phyloP scores from a whole-genome alignment of 2,113 vertebrate genomes.

The Amblyopsis rosae region DNA sequence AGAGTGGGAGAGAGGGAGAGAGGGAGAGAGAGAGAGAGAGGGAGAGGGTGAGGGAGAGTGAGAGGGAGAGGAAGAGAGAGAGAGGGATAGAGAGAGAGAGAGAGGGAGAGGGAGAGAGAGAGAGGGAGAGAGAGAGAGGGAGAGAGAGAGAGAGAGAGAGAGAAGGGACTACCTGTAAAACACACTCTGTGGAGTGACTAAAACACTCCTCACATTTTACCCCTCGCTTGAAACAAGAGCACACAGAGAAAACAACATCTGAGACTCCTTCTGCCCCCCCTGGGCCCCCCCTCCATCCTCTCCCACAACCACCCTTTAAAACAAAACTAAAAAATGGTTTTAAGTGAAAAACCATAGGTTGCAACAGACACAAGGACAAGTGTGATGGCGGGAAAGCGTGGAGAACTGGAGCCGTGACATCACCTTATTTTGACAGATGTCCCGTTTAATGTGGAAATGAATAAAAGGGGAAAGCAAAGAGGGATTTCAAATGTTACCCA shows the following conservation, averaged over 20 bases:
- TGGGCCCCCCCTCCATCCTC: not conserved
- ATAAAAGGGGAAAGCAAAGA: constrained; percentile 71
- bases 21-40: no score
- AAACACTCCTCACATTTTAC: constrained; percentile 43
- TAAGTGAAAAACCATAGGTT: constrained; percentile 9
- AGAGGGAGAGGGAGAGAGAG: no score
- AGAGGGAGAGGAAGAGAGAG: no score
- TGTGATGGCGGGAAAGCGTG: constrained; percentile 52
- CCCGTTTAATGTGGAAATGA: constrained; percentile 70
- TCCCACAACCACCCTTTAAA: not conserved
- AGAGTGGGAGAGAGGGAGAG: no score
- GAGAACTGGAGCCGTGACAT: constrained; percentile 66
- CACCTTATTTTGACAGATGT: constrained; percentile 70
- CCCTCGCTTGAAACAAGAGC: constrained; percentile 11
- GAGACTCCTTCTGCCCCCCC: not conserved
- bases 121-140: no score
- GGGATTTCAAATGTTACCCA: constrained; percentile 72
- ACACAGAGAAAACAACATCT: constrained; percentile 10
- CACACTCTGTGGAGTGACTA: constrained; percentile 25
- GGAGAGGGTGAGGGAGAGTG: no score
- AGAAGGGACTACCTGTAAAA: constrained; percentile 20
- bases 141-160: no score
- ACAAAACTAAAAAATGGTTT: constrained; percentile 19
- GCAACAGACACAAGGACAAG: constrained; percentile 42
- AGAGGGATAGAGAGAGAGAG: no score